These are phyloP conservation scores for Calliopsis andreniformis DNA, from an alignment of 1,140 invertebrate genomes.

Conservation along the genomic window DNA sequence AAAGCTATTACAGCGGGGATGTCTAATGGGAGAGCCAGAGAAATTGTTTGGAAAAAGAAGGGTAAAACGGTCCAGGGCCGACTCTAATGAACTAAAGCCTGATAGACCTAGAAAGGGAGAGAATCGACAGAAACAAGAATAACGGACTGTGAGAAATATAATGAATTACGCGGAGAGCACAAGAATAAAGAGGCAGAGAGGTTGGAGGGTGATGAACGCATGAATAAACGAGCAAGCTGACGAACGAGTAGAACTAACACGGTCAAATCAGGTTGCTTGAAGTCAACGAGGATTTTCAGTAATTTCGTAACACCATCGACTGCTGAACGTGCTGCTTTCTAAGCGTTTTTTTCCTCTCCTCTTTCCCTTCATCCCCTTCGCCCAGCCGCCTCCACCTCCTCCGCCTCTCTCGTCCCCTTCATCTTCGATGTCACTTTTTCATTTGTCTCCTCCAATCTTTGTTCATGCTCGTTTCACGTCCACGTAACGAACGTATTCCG, in stretches of 20 bases:
- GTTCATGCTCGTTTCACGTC: conserved; percentile 52
- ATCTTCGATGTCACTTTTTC: conserved; percentile 18
- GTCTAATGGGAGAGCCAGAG: conserved; percentile 6
- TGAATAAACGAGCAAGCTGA: conserved; percentile 51
- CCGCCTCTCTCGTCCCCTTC: too few relatives aligned
- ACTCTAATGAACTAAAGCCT: conserved; percentile 41
- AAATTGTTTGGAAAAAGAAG: conserved; percentile 11
- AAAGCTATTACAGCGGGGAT: background rate
- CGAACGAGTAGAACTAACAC: conserved; percentile 45
- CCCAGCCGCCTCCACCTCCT: background rate
- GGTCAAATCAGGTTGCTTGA: conserved; percentile 55
- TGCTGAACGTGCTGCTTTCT: conserved; percentile 52
- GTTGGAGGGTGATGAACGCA: conserved; percentile 18
- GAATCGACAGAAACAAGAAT: conserved; percentile 43
- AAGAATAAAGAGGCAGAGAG: conserved; percentile 17
- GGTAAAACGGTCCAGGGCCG: background rate
- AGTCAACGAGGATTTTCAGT: conserved; percentile 61
- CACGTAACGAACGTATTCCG: conserved; percentile 63
- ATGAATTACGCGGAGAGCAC: conserved; percentile 35
- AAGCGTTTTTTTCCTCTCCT: conserved; percentile 25
- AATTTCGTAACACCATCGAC: conserved; percentile 57
- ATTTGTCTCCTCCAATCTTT: conserved; percentile 28
- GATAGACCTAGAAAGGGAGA: conserved; percentile 20
- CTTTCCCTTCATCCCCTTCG: background rate
- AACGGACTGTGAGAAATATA: conserved; percentile 43